Conservation (phyloP, 2,113 vertebrate species). For the Malurus elegans region DNA sequence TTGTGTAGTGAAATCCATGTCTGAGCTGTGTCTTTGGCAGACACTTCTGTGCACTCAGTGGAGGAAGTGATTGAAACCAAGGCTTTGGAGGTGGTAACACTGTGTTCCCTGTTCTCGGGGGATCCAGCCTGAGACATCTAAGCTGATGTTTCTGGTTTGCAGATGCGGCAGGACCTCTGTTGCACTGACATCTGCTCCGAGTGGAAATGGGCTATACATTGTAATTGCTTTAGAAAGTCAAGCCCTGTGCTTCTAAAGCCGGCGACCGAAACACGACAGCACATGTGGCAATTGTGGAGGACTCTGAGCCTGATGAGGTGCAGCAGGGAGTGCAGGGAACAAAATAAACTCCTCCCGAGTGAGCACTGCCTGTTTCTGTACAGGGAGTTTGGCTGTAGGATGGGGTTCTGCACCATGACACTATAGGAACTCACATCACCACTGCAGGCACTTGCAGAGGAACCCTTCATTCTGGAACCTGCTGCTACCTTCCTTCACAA, state of each 20-base stretch:
- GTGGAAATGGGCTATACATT: background rate
- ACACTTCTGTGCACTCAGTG: background rate
- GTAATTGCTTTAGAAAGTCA: background rate
- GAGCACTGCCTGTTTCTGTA: background rate
- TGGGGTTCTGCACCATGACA: background rate
- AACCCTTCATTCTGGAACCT: background rate
- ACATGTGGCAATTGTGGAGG: background rate
- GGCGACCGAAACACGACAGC: background rate
- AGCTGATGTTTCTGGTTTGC: constrained; percentile 25
- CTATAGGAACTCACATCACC: no score
- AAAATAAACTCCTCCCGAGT: background rate
- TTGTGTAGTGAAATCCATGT: background rate
- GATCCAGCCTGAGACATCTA: background rate
- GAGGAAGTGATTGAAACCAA: background rate
- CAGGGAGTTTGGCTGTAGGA: background rate
- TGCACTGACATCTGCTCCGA: background rate
- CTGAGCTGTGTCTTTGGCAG: background rate
- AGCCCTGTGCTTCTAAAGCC: background rate
- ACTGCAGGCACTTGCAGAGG: background rate
- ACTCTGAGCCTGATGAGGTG: background rate
- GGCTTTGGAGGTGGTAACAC: background rate
- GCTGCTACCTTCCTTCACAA: background rate
- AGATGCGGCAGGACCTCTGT: background rate
- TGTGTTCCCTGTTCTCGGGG: background rate
- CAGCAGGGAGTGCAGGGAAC: background rate